Conservation (phyloP, 2,113 vertebrate species). For the Lipotes vexillifer region DNA sequence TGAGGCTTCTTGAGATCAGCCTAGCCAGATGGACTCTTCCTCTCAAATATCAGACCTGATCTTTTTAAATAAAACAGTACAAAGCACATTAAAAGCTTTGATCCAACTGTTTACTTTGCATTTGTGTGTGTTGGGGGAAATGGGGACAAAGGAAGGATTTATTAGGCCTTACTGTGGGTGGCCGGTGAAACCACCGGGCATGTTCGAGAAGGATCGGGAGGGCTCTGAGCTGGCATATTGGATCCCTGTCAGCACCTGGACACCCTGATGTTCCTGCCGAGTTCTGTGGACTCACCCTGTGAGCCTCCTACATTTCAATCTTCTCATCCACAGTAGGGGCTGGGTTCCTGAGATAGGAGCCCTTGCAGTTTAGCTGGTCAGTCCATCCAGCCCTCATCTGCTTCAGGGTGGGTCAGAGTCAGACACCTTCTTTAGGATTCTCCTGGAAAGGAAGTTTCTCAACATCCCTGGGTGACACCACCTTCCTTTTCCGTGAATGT, state of each 20-base stretch:
- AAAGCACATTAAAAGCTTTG: constrained; percentile 73
- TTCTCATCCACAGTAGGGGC: neutral
- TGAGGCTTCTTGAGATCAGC: constrained; percentile 62
- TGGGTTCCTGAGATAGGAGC: neutral
- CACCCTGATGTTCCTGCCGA: neutral
- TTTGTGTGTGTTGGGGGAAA: constrained; percentile 68
- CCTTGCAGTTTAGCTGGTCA: neutral
- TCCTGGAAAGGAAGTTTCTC: neutral
- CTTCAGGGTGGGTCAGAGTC: neutral
- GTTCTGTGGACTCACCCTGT: neutral
- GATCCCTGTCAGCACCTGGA: neutral
- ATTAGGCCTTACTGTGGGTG: constrained; percentile 66
- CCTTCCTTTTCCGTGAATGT: neutral
- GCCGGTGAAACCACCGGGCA: constrained; percentile 35
- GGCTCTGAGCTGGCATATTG: neutral
- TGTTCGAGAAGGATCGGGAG: neutral
- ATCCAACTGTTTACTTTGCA: constrained; percentile 71
- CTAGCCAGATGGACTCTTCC: constrained; percentile 67
- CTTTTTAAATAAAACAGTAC: constrained; percentile 75
- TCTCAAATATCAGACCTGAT: constrained; percentile 73
- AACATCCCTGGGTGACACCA: neutral
- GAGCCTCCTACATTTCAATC: neutral
- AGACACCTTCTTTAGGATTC: neutral
- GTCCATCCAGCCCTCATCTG: neutral
- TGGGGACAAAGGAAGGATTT: constrained; percentile 72